Base-by-base conservation (phyloP, 2,113 vertebrate species). In the Entomyzon cyanotis region DNA sequence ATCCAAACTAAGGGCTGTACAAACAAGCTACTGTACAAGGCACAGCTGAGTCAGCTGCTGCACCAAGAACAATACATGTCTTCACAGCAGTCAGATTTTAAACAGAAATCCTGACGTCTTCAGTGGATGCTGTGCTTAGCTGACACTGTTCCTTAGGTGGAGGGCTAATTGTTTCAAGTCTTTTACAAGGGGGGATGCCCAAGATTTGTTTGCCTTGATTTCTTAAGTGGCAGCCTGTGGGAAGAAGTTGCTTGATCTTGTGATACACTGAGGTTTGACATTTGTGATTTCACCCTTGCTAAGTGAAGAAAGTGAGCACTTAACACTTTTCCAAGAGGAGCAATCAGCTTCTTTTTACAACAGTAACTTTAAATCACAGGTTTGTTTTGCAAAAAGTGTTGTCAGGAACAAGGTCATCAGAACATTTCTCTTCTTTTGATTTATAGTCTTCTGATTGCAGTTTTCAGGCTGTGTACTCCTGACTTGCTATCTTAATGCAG, bases 11-110 rank as follows among this genome's bases (percentile, higher is more conserved):
- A 52, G 39, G 50, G 47, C 24, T 91, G 64, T 94, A 37, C 85
- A 96, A 95, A 95, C 88, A 90, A 71, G 71, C 93, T 87, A 20
- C 94, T 84, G 83, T 35, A 41, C 64, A 22, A 30, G 70, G 53
- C 91, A 55, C 81, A 91, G 89, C 84, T 84, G 90, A 77, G 50
- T 86, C 87, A 92, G 75, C 76, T 0, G 2, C 85, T 3, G 3
- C 19, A 14, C 0, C 13, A 73, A 58, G 70, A 41, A 10, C 28
- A 71, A 14, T 42, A 5, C 37, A 3, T 7, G n/a, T 39, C 75
- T 80, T 47, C 41, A 50, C 46, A 93, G 44, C 60, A 55, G 91
- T 33, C 50, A 64, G 50, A 0, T 7, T 18, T 68, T 33, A 23
- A 65, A 69, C 56, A 56, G 68, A 41, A 39, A 22, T 12, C 21